phyloP scores from a whole-genome alignment of 2,113 vertebrate genomes.

The Thymallus thymallus region DNA sequence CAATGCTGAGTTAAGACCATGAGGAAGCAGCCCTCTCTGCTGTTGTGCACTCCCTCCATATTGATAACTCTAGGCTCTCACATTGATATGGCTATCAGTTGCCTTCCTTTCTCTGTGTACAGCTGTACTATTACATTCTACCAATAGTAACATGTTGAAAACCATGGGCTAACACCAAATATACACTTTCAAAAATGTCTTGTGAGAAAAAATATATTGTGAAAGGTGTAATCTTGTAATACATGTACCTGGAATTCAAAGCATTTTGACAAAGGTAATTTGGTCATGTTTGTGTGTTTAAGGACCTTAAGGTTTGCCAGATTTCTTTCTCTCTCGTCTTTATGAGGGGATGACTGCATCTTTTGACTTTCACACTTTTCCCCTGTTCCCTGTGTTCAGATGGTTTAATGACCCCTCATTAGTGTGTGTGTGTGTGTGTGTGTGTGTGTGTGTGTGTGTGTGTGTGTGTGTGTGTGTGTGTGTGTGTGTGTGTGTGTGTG shows the following conservation, averaged over 20 bases:
- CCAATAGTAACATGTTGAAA: conserved; percentile 48
- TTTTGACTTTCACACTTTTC: conserved; percentile 90
- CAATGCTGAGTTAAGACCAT: conserved; percentile 12
- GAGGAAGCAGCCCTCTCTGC: conserved; percentile 48
- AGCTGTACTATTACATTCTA: conserved; percentile 50
- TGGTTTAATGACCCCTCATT: conserved; percentile 90
- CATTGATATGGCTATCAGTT: conserved; percentile 55
- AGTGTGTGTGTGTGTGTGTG: conserved; percentile 49
- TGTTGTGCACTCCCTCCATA: conserved; percentile 49
- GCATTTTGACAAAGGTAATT: conserved; percentile 47
- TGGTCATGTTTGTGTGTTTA: conserved; percentile 52
- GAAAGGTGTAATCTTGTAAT: conserved; percentile 56
- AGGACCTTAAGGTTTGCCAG: conserved; percentile 33
- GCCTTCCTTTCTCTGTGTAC: conserved; percentile 51
- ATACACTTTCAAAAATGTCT: conserved; percentile 42
- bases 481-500: conserved; percentile 33
- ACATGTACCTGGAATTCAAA: conserved; percentile 60
- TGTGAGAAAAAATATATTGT: conserved; percentile 49
- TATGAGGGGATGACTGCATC: conserved; percentile 46
- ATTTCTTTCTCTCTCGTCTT: conserved; percentile 30
- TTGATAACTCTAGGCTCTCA: conserved; percentile 52
- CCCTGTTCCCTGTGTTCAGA: conserved; percentile 83
- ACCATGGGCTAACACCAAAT: conserved; percentile 35
- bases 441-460: conserved; percentile 10
- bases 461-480: conserved; percentile 10